Percentiles rank a stretch among this genome's conserved stretches.
These are phyloP conservation scores for Notamacropus eugenii DNA, from an alignment of 2,797 vertebrate genomes.

Conservation along the genomic window DNA sequence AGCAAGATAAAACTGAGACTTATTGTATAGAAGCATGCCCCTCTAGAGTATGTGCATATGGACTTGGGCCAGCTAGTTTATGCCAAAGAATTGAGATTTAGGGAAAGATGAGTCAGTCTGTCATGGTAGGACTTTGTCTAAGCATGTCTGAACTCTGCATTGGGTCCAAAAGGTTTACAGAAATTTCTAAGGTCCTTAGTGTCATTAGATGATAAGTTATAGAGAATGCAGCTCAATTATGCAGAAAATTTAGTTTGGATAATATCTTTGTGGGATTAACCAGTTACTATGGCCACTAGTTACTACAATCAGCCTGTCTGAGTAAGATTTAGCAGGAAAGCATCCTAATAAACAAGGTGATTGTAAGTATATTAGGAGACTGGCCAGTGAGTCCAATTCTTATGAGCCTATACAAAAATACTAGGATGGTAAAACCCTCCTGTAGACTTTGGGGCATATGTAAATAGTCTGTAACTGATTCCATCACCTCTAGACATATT, in stretches of 20 bases:
- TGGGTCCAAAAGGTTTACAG: neutral
- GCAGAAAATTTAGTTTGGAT: neutral
- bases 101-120: neutral
- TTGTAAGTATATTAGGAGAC: neutral
- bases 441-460: neutral
- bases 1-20: neutral
- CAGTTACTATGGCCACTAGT: constrained; percentile 8
- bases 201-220: neutral
- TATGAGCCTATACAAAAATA: neutral
- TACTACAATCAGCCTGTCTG: neutral
- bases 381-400: neutral
- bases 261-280: neutral
- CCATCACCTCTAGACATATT: neutral
- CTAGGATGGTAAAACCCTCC: neutral
- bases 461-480: neutral
- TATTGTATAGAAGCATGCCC: neutral
- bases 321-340: neutral
- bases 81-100: constrained; percentile 1
- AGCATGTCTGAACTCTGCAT: neutral
- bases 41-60: neutral
- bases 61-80: neutral
- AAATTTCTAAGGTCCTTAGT: neutral
- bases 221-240: neutral
- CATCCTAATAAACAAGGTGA: neutral
- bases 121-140: neutral